Percentiles rank a stretch among this genome's conserved stretches.
phyloP scores from a whole-genome alignment of 2,888 invertebrate species.

The Neoaliturus tenellus region DNA sequence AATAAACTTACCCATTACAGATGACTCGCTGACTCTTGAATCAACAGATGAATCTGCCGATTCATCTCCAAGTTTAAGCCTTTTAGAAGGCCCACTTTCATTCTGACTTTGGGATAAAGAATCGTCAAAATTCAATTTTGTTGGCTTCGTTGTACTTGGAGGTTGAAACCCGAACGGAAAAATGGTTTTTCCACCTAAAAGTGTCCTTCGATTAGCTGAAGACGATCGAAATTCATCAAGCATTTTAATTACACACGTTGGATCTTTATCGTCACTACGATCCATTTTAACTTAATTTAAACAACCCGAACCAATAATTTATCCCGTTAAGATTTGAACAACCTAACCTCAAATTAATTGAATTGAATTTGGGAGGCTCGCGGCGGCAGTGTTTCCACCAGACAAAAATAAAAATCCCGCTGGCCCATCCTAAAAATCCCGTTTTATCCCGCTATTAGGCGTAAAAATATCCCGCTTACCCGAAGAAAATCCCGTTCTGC shows the following conservation, averaged over 20 bases:
- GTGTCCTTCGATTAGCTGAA: constrained; percentile 53
- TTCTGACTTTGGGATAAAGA: constrained; percentile 56
- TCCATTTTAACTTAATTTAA: too few species aligned
- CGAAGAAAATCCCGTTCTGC: too few species aligned
- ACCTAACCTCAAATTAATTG: too few species aligned
- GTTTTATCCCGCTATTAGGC: too few species aligned
- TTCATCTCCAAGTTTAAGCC: constrained; percentile 42
- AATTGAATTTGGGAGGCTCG: too few species aligned
- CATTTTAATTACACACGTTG: constrained; percentile 71
- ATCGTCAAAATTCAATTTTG: constrained; percentile 60
- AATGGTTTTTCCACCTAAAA: constrained; percentile 44
- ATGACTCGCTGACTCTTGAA: constrained; percentile 54
- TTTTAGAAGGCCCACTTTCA: constrained; percentile 41
- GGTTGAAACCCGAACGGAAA: constrained; percentile 54
- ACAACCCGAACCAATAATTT: too few species aligned
- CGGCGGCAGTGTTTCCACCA: too few species aligned
- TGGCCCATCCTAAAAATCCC: too few species aligned
- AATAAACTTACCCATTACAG: constrained; percentile 54
- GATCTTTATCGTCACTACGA: constrained; percentile 66
- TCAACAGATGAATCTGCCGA: constrained; percentile 53
- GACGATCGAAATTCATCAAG: constrained; percentile 70
- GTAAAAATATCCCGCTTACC: too few species aligned
- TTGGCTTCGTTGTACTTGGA: constrained; percentile 56
- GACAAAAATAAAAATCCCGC: too few species aligned
- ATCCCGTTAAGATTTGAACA: too few species aligned